A percentile compares a stretch with the other conserved stretches of the same genome.
Evolutionary conservation across 2,113 vertebrate genomes (phyloP).

Genomic region (Ictalurus punctatus): DNA sequence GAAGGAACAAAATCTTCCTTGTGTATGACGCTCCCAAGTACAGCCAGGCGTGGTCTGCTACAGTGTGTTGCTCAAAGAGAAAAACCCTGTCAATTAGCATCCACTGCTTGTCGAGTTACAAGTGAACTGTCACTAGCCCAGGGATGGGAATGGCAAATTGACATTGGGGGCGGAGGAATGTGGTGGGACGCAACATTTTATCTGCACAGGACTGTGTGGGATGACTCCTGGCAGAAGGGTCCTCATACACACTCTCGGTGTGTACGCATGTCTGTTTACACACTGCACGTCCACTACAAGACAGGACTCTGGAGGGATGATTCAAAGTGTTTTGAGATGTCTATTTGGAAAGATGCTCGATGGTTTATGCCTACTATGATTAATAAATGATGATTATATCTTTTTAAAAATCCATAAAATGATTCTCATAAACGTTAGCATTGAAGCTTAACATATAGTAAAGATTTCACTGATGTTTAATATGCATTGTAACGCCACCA

Average conservation of each 20-base stretch:
- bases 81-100: constrained; percentile 60
- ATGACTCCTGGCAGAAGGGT: constrained; percentile 53
- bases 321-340: not conserved
- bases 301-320: constrained; percentile 23
- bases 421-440: not conserved
- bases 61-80: constrained; percentile 32
- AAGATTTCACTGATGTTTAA: not conserved
- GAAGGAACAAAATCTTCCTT: not conserved
- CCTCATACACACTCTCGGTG: constrained; percentile 17
- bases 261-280: not conserved
- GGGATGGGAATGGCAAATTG: constrained; percentile 52
- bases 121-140: constrained; percentile 50
- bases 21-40: not conserved
- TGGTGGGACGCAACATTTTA: constrained; percentile 35
- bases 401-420: not conserved
- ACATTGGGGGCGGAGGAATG: not conserved
- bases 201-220: constrained; percentile 48
- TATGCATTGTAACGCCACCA: not conserved
- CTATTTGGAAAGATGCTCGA: not conserved
- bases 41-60: constrained; percentile 11
- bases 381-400: not conserved
- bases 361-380: not conserved
- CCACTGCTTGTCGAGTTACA: constrained; percentile 28
- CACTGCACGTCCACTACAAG: not conserved
- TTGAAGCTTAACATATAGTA: not conserved